Conservation (phyloP, 2,888 invertebrate species). For the Drosophila paramelanica region DNA sequence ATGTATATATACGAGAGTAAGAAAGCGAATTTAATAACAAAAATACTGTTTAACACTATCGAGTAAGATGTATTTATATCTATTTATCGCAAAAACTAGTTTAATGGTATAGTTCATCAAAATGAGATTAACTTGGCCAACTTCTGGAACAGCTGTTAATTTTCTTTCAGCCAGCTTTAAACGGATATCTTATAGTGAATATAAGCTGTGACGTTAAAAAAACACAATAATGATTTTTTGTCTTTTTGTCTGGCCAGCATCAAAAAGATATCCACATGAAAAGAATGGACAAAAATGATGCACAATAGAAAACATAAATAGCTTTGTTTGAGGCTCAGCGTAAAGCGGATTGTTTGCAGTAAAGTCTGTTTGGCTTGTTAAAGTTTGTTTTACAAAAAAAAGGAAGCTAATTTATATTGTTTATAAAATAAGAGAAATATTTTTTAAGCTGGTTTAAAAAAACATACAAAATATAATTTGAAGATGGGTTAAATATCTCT, state of each 20-base stretch:
- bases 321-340: neutral
- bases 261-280: neutral
- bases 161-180: neutral
- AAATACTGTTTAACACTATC: neutral
- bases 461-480: no score
- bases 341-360: no score
- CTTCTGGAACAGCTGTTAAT: slow-evolving; percentile 5
- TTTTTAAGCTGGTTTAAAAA: no score
- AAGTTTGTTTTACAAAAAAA: neutral
- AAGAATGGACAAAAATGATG: neutral
- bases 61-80: neutral
- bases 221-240: neutral
- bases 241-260: neutral
- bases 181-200: neutral
- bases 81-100: neutral
- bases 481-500: no score
- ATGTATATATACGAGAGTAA: no score
- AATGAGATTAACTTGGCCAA: slow-evolving; percentile 13
- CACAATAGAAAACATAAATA: neutral
- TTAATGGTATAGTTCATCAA: slow-evolving; percentile 22
- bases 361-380: neutral
- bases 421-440: no score
- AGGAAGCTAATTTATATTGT: no score
- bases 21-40: no score
- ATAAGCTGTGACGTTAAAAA: neutral